Base-by-base conservation (phyloP, 2,113 vertebrate species). In the Paraplagusia blochii region DNA sequence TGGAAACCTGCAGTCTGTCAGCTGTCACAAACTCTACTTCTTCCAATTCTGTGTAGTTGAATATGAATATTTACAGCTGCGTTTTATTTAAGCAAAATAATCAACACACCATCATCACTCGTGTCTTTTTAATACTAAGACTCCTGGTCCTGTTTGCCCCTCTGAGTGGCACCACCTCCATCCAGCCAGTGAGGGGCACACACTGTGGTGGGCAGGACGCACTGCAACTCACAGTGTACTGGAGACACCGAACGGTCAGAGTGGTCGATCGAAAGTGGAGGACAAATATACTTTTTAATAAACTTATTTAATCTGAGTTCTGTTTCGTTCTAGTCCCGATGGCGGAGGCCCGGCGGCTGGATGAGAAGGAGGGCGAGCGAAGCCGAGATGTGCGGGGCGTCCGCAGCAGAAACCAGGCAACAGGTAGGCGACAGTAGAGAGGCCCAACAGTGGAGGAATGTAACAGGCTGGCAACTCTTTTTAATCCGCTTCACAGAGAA, bases 271-370 rank as follows among this genome's bases (percentile, higher is more conserved):
- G 38, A 63, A 51, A 54, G 39, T 17, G 1, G 46, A 61, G 16
- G 15, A 12, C 5, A 1, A 35, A 4, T 8, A 10, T 39, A 13
- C 15, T 44, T 33, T n/a, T 33, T 10, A 14, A 14, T 35, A 1
- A 13, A 7, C 6, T 43, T 43, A n/a, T 43, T 49, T 38, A 40
- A n/a, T 5, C 14, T 8, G 12, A 3, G 35, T 56, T 18, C 1
- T 3, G 1, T 50, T 3, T 8, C 39, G 48, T 44, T 42, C 4
- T 1, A 55, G 45, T 13, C 29, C 3, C 33, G 22, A 88, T 97
- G 95, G 93, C 94, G 69, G 94, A 96, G 85, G 88, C 89, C 80
- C 89, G 91, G 85, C 83, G 88, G 49, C 79, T 89, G 64, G 93
- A 92, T 69, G 66, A 68, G 36, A 63, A 9, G 8, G 92, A 92